Percentiles rank a stretch among this genome's conserved stretches.
Evolutionary conservation across 2,113 vertebrate species (phyloP).

Genomic region (Macquaria ambigua): DNA sequence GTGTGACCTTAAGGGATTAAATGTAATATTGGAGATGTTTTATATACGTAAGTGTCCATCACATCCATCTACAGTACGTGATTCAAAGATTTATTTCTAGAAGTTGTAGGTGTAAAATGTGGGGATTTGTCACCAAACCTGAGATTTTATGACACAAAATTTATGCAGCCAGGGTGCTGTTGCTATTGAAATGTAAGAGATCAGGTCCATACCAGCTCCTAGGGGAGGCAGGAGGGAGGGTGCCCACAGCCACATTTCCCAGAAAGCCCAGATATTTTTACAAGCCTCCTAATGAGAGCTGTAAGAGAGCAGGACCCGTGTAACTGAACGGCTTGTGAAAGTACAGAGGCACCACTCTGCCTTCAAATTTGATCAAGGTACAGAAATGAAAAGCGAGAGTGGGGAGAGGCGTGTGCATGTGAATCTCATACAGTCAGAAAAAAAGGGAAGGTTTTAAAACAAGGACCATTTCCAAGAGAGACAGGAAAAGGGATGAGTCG

Average conservation of each 20-base stretch:
- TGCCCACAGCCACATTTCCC: conserved; percentile 51
- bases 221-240: conserved; percentile 25
- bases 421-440: conserved; percentile 12
- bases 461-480: conserved; percentile 35
- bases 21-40: neutral
- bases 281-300: conserved; percentile 76
- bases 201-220: conserved; percentile 23
- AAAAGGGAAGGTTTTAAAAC: conserved; percentile 36
- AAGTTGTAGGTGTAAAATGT: neutral
- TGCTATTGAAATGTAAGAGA: conserved; percentile 23
- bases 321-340: conserved; percentile 48
- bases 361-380: conserved; percentile 63
- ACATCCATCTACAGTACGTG: neutral
- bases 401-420: conserved; percentile 1
- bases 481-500: conserved; percentile 37
- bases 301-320: conserved; percentile 36
- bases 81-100: conserved; percentile 3
- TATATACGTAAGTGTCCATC: neutral
- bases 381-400: conserved; percentile 30
- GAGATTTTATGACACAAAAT: conserved; percentile 11
- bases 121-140: neutral
- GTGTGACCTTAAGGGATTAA: conserved; percentile 2
- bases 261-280: conserved; percentile 73
- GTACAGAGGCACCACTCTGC: conserved; percentile 51
- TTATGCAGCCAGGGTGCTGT: conserved; percentile 6